These are phyloP conservation scores for Syngnathus typhle DNA, from an alignment of 2,113 vertebrate genomes.

Conservation along the genomic window DNA sequence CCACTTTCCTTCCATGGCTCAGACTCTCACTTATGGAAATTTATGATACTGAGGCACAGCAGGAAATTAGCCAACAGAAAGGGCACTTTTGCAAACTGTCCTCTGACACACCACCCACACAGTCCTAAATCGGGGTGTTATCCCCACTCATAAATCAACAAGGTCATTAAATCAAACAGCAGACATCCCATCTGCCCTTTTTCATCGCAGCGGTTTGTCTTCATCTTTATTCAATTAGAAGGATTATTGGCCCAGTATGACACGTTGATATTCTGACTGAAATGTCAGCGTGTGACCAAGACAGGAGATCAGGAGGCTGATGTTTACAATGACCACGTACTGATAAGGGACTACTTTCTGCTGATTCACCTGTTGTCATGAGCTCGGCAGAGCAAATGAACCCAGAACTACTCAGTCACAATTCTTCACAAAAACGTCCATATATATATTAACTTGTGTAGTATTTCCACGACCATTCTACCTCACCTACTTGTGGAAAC, in stretches of 20 bases:
- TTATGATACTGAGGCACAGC: conserved; percentile 56
- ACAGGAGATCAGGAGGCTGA: conserved; percentile 10
- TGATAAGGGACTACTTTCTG: conserved; percentile 21
- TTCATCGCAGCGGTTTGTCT: conserved; percentile 53
- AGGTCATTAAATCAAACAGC: conserved; percentile 56
- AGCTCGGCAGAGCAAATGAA: conserved; percentile 7
- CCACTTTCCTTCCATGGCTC: conserved; percentile 22
- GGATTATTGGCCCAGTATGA: conserved; percentile 46
- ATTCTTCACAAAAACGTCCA: neutral
- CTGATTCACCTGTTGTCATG: conserved; percentile 14
- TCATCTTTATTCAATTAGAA: conserved; percentile 64
- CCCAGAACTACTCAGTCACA: neutral
- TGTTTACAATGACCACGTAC: conserved; percentile 27
- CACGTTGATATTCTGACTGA: conserved; percentile 50
- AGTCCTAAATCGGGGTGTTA: conserved; percentile 43
- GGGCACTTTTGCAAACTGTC: conserved; percentile 54
- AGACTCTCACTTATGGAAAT: conserved; percentile 42
- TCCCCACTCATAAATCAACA: conserved; percentile 61
- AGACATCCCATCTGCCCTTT: conserved; percentile 58
- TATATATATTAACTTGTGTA: neutral
- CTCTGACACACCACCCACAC: conserved; percentile 51
- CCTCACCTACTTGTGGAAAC: neutral
- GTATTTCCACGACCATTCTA: neutral
- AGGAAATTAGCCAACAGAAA: conserved; percentile 35
- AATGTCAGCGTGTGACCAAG: conserved; percentile 41